phyloP scores from a whole-genome alignment of 2,888 invertebrate species.

The Timema podura region DNA sequence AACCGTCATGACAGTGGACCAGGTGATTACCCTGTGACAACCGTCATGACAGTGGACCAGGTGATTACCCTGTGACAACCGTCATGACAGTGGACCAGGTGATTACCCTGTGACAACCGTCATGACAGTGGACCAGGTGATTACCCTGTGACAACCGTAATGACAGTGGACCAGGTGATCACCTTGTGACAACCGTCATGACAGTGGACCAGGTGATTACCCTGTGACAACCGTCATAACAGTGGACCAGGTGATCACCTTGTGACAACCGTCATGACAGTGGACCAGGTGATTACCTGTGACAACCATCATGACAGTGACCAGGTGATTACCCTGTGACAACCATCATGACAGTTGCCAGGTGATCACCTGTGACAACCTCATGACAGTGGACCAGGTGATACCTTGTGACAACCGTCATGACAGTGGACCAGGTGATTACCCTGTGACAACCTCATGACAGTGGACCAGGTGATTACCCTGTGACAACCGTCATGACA shows the following conservation, averaged over 20 bases:
- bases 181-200: neutral
- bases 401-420: no score
- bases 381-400: neutral
- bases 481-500: no score
- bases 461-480: no score
- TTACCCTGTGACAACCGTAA: neutral
- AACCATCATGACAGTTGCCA: neutral
- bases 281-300: neutral
- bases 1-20: slow-evolving; percentile 29
- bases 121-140: neutral
- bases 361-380: neutral
- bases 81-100: neutral
- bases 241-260: neutral
- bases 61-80: neutral
- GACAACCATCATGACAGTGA: neutral
- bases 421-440: no score
- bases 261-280: neutral
- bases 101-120: neutral
- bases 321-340: neutral
- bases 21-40: neutral
- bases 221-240: neutral
- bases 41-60: neutral
- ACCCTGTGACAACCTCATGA: no score
- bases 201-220: neutral
- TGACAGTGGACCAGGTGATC: neutral